Base-by-base conservation (phyloP, 2,797 vertebrate species). In the Psittacula derbiana region DNA sequence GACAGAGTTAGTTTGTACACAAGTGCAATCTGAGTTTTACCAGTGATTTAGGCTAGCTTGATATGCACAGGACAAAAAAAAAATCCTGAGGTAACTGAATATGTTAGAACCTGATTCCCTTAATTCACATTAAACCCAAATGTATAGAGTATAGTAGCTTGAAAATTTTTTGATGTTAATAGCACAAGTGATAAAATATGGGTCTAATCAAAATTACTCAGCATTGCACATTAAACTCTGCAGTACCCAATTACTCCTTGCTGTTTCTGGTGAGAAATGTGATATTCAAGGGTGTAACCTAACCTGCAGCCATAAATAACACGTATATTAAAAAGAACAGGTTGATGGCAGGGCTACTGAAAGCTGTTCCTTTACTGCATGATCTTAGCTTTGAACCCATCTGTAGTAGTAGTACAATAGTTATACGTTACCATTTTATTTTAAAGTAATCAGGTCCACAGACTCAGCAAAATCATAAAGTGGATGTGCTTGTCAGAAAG, bases 151-250 rank as follows among this genome's bases (percentile, higher is more conserved):
- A 95, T 55, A 58, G 55, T 76, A 83, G 64, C 66, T 94, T 88
- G 46, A 95, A 94, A 76, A 82, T 80, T 53, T 41, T 83, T 87
- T 94, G 86, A 96, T 95, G 90, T 65, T 97, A 95, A 94, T 62
- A 89, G 61, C 50, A 80, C 64, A 70, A 95, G 70, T 66, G 92
- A 96, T 95, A 97, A 97, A 97, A 97, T 97, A 97, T 74, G 82
- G 64, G 78, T 95, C 96, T 96, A 95, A 97, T 97, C 96, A 97
- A 95, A 97, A 96, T 87, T 95, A 96, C 89, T 96, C 95, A 96
- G 83, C 95, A 95, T 66, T 92, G 89, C 96, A 92, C 82, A 94
- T 89, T 90, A 95, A 95, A 93, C 74, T 90, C 91, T 65, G 60
- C 67, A 95, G 95, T 94, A 93, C 38, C 52, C 90, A 97, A 96